These are phyloP conservation scores for Dendrolimus houi DNA, from an alignment of 2,888 invertebrate species.

Conservation along the genomic window DNA sequence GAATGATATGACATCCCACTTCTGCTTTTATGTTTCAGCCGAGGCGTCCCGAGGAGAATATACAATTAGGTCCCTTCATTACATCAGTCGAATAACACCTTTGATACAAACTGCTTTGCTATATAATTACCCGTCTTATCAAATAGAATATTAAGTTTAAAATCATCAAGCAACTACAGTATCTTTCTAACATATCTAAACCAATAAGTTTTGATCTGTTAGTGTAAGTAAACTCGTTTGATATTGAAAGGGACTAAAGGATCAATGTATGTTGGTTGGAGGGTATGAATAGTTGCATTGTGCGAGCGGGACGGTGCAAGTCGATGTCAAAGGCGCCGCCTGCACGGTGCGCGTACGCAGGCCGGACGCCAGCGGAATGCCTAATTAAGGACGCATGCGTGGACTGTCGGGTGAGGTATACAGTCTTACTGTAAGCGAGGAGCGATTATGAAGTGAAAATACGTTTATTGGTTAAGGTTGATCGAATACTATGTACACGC, in stretches of 20 bases:
- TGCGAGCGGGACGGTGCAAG: slow-evolving; percentile 54
- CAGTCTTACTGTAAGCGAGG: slow-evolving; percentile 11
- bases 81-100: slow-evolving; percentile 73
- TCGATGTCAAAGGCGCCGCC: slow-evolving; percentile 63
- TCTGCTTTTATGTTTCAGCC: slow-evolving; percentile 53
- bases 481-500: no score
- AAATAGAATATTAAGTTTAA: slow-evolving; percentile 7
- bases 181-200: slow-evolving; percentile 33
- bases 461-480: no score
- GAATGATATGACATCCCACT: background rate
- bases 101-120: slow-evolving; percentile 29
- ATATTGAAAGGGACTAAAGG: slow-evolving; percentile 50
- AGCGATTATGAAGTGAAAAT: slow-evolving; percentile 5
- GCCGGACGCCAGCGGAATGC: slow-evolving; percentile 69
- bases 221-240: slow-evolving; percentile 41
- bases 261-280: slow-evolving; percentile 23
- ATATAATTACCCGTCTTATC: slow-evolving; percentile 19
- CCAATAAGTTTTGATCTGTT: slow-evolving; percentile 30
- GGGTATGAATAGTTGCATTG: slow-evolving; percentile 66
- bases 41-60: slow-evolving; percentile 57
- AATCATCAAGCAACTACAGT: slow-evolving; percentile 10
- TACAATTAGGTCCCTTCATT: slow-evolving; percentile 73
- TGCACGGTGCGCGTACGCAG: slow-evolving; percentile 56
- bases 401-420: slow-evolving; percentile 36
- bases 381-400: slow-evolving; percentile 75